These are phyloP conservation scores for Sminthurides bifidus DNA, from an alignment of 1,140 invertebrate genomes.

Conservation along the genomic window DNA sequence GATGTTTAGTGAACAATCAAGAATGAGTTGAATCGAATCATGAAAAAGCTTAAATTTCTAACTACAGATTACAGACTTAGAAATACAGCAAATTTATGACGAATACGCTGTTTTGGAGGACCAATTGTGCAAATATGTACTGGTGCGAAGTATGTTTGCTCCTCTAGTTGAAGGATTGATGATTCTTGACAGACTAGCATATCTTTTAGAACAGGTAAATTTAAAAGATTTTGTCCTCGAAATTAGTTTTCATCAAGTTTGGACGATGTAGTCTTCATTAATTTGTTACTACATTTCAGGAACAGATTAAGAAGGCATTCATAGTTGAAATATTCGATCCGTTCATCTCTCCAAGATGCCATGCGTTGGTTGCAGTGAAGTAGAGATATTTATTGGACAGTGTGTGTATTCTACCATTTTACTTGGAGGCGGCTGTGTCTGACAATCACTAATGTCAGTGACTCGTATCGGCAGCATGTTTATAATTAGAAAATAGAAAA, in stretches of 20 bases:
- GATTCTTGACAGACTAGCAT: conserved; percentile 69
- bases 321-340: conserved; percentile 63
- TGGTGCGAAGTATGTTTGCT: conserved; percentile 62
- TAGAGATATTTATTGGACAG: too few species aligned
- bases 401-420: too few species aligned
- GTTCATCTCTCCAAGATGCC: conserved; percentile 60
- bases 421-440: too few species aligned
- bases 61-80: conserved; percentile 37
- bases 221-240: conserved; percentile 8
- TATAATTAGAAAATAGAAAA: too few species aligned
- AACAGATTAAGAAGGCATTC: conserved; percentile 45
- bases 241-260: neutral
- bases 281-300: conserved; percentile 33
- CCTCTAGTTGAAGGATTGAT: conserved; percentile 73
- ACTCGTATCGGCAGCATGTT: too few species aligned
- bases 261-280: neutral
- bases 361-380: conserved; percentile 50
- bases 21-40: too few species aligned
- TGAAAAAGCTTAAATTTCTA: too few species aligned
- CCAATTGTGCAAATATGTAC: conserved; percentile 64
- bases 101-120: conserved; percentile 39
- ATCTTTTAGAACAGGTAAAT: conserved; percentile 54
- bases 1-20: too few species aligned
- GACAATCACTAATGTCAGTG: too few species aligned
- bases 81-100: conserved; percentile 41